A percentile compares a stretch with the other conserved stretches of the same genome.
phyloP scores from a whole-genome alignment of 2,113 vertebrate genomes.

The Camelus dromedarius region DNA sequence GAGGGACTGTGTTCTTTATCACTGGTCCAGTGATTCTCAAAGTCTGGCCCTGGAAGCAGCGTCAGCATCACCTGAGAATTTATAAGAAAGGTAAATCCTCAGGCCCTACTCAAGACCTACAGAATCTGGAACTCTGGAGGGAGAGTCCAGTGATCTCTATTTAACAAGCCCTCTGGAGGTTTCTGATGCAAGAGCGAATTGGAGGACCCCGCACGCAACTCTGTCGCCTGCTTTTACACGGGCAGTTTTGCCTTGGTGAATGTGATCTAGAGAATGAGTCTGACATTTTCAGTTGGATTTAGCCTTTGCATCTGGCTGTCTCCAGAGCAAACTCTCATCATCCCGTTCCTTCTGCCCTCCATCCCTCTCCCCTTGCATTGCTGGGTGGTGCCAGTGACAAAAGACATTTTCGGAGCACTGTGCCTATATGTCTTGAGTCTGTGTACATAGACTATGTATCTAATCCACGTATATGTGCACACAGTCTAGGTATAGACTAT shows the following conservation, averaged over 20 bases:
- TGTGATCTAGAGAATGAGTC: neutral
- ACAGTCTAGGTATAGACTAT: no score
- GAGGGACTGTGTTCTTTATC: neutral
- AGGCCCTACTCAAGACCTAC: no score
- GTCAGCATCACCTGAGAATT: neutral
- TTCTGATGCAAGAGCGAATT: neutral
- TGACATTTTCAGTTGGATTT: neutral
- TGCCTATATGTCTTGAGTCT: neutral
- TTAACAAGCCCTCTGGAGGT: no score
- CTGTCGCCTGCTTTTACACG: neutral
- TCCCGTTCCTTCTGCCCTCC: neutral
- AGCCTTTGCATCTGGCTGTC: neutral
- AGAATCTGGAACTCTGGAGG: neutral
- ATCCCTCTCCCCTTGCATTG: no score
- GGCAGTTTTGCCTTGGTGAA: neutral
- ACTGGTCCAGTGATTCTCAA: neutral
- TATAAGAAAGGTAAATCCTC: neutral
- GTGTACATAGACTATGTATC: no score
- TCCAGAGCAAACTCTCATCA: neutral
- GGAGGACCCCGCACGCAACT: neutral
- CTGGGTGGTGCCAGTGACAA: neutral
- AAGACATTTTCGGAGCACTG: neutral
- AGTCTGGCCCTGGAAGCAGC: neutral
- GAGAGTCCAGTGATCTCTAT: neutral
- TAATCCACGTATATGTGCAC: no score